These are phyloP conservation scores for Drosophila peninsularis DNA, from an alignment of 2,888 invertebrate genomes.

Conservation along the genomic window DNA sequence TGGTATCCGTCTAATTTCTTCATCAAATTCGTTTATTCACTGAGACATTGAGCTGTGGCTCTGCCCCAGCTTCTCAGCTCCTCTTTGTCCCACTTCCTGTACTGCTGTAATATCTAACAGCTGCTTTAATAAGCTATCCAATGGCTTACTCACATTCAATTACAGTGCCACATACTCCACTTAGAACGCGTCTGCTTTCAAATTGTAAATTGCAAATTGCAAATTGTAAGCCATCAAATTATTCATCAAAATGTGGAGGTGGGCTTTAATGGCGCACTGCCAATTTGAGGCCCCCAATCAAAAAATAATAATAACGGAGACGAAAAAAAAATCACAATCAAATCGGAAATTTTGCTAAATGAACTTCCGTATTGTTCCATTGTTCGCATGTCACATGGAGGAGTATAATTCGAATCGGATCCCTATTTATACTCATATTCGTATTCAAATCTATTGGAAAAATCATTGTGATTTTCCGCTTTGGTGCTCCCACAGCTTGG, in stretches of 20 bases:
- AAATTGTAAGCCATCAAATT: slow-evolving; percentile 15
- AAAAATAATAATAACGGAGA: background rate
- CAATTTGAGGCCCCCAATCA: slow-evolving; percentile 15
- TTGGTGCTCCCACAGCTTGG: slow-evolving; percentile 34
- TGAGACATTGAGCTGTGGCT: too few species aligned
- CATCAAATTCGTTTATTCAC: too few species aligned
- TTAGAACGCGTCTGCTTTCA: slow-evolving; percentile 12
- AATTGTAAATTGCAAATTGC: slow-evolving; percentile 2
- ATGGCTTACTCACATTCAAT: slow-evolving; percentile 12
- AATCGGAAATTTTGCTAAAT: slow-evolving; percentile 27
- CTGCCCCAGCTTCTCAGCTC: background rate
- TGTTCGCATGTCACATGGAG: slow-evolving; percentile 61
- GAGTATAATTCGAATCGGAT: slow-evolving; percentile 15
- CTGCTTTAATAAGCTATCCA: slow-evolving; percentile 10
- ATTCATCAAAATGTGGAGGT: slow-evolving; percentile 21
- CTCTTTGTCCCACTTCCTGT: background rate
- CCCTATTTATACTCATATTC: slow-evolving; percentile 38
- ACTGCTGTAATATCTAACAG: slow-evolving; percentile 6
- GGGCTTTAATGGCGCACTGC: slow-evolving; percentile 15
- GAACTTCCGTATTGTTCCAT: slow-evolving; percentile 48
- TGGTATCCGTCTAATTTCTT: too few species aligned
- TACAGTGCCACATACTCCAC: slow-evolving; percentile 3
- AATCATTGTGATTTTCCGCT: slow-evolving; percentile 57
- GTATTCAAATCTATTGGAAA: slow-evolving; percentile 47
- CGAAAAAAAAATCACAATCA: slow-evolving; percentile 18